A percentile compares a stretch with the other conserved stretches of the same genome.
Conservation (phyloP, 2,888 invertebrate species). For the Onthophagus sagittarius region DNA sequence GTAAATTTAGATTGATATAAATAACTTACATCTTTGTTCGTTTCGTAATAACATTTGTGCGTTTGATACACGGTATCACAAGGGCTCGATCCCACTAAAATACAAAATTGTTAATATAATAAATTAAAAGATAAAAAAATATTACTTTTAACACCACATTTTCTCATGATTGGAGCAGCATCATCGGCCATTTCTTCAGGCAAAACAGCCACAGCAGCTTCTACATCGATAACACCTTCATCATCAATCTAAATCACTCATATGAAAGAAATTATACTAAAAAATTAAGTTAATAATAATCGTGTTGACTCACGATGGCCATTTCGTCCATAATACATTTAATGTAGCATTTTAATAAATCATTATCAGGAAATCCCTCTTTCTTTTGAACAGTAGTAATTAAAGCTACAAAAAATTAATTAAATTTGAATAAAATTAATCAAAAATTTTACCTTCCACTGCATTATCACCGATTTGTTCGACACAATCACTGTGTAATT, state of each 20-base stretch:
- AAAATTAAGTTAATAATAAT: neutral
- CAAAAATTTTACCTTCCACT: slow-evolving; percentile 39
- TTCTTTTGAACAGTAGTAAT: slow-evolving; percentile 36
- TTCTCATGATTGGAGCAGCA: slow-evolving; percentile 37
- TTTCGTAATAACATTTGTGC: slow-evolving; percentile 35
- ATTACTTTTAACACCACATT: slow-evolving; percentile 44
- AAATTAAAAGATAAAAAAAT: neutral
- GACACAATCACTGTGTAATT: slow-evolving; percentile 44
- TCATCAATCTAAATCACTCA: slow-evolving; percentile 41
- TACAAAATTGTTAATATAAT: neutral
- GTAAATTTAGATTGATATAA: too few relatives aligned
- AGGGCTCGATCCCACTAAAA: slow-evolving; percentile 32
- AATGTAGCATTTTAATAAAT: slow-evolving; percentile 44
- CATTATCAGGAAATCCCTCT: slow-evolving; percentile 43
- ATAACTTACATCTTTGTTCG: slow-evolving; percentile 36
- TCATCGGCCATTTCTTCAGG: slow-evolving; percentile 41
- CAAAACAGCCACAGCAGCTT: slow-evolving; percentile 43
- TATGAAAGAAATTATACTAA: neutral
- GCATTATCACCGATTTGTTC: slow-evolving; percentile 40
- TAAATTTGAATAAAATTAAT: neutral
- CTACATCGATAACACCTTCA: slow-evolving; percentile 45
- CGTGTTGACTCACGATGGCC: slow-evolving; percentile 38
- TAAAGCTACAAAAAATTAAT: slow-evolving; percentile 34
- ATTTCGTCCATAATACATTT: slow-evolving; percentile 40
- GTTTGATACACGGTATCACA: slow-evolving; percentile 37